Conservation (phyloP, 2,113 vertebrate species). For the Clarias magur region DNA sequence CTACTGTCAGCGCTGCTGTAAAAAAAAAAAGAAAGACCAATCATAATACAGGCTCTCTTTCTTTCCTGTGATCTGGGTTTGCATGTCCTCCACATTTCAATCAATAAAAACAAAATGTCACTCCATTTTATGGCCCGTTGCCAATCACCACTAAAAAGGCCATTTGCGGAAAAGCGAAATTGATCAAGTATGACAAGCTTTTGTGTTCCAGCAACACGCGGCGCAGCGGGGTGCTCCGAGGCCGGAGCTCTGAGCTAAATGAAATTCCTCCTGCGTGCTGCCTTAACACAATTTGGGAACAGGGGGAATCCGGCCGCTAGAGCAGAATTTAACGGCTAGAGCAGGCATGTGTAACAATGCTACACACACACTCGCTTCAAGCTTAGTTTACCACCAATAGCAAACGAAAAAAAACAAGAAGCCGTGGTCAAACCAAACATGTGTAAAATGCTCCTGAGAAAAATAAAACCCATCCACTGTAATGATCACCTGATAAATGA, state of each 20-base stretch:
- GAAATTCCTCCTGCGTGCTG: conserved; percentile 53
- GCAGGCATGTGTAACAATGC: background rate
- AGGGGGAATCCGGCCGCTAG: conserved; percentile 41
- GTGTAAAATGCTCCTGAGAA: background rate
- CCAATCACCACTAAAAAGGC: conserved; percentile 41
- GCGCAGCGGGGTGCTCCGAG: conserved; percentile 18
- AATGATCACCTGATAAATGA: background rate
- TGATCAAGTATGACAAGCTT: conserved; percentile 55
- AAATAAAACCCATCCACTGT: background rate
- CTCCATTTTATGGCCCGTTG: conserved; percentile 45
- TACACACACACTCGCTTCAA: background rate
- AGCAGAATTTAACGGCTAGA: background rate
- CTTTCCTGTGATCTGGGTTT: background rate
- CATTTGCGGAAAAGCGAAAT: conserved; percentile 35
- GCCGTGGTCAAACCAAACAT: background rate
- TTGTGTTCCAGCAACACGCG: conserved; percentile 37
- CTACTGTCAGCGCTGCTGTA: background rate
- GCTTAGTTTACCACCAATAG: background rate
- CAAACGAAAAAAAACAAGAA: background rate
- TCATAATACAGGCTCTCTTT: background rate
- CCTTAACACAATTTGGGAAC: conserved; percentile 62
- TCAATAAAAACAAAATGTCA: conserved; percentile 53
- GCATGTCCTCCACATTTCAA: conserved; percentile 56
- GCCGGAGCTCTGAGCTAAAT: conserved; percentile 43
- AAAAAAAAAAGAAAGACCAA: background rate